phyloP scores from a whole-genome alignment of 2,113 vertebrate genomes.

The Gopherus flavomarginatus region DNA sequence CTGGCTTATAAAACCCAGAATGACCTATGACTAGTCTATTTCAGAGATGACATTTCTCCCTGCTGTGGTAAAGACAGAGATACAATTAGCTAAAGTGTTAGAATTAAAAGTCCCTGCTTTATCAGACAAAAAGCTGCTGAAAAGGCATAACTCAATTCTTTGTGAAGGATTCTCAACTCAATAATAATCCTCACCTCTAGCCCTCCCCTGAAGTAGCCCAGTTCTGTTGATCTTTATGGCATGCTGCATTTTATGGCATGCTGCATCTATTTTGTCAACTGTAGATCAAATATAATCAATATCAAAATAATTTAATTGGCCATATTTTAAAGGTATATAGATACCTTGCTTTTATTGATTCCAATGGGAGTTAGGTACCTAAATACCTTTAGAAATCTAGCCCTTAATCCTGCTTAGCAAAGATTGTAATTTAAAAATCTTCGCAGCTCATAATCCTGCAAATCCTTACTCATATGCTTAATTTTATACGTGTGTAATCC shows the following conservation, averaged over 20 bases:
- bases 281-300: background rate
- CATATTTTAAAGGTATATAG: background rate
- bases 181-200: background rate
- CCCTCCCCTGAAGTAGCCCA: background rate
- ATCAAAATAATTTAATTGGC: background rate
- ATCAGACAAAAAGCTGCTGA: background rate
- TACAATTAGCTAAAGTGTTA: fast-evolving
- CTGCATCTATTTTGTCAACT: background rate
- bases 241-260: background rate
- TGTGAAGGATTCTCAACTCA: background rate
- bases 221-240: background rate
- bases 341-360: background rate
- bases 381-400: background rate
- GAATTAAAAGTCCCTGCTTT: background rate
- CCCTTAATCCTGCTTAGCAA: background rate
- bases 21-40: background rate
- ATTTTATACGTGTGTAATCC: background rate
- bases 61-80: background rate
- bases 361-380: background rate
- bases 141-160: background rate
- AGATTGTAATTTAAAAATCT: background rate
- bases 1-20: fast-evolving
- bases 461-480: background rate
- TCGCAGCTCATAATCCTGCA: background rate
- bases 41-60: background rate